These are phyloP conservation scores for Drosophila azteca DNA, from an alignment of 1,140 invertebrate species.

Conservation along the genomic window DNA sequence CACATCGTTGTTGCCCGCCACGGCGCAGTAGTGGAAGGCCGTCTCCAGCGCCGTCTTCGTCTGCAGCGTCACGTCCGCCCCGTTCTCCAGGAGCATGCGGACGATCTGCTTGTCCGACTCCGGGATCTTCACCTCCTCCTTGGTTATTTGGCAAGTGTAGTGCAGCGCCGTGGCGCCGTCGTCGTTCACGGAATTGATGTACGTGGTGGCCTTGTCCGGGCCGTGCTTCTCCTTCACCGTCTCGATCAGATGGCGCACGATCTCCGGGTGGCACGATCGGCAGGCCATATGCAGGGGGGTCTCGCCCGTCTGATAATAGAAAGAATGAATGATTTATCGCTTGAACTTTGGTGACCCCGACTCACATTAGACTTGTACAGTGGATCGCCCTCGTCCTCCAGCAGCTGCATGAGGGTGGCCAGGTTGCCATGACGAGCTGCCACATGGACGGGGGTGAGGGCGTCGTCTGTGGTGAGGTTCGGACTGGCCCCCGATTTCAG, in stretches of 20 bases:
- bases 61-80: slow-evolving; percentile 93
- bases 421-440: slow-evolving; percentile 95
- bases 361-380: slow-evolving; percentile 94
- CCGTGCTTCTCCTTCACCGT: slow-evolving; percentile 92
- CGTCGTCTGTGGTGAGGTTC: slow-evolving; percentile 95
- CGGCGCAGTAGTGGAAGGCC: slow-evolving; percentile 96
- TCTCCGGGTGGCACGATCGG: slow-evolving; percentile 92
- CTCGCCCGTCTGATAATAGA: slow-evolving; percentile 91
- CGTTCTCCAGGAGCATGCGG: slow-evolving; percentile 93
- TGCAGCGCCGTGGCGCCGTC: slow-evolving; percentile 97
- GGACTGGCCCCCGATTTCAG: slow-evolving; percentile 98
- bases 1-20: slow-evolving; percentile 97
- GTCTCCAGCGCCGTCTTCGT: slow-evolving; percentile 96
- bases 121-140: slow-evolving; percentile 88
- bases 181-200: slow-evolving; percentile 93
- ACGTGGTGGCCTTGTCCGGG: slow-evolving; percentile 88
- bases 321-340: neutral
- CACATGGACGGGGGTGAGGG: slow-evolving; percentile 96
- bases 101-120: slow-evolving; percentile 96
- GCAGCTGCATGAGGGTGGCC: slow-evolving; percentile 91
- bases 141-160: slow-evolving; percentile 92
- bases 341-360: neutral
- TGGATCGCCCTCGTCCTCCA: slow-evolving; percentile 96
- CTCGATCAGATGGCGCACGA: slow-evolving; percentile 92
- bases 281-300: slow-evolving; percentile 96